These are phyloP conservation scores for Pelusios castaneus DNA, from an alignment of 2,113 vertebrate genomes.

Conservation along the genomic window DNA sequence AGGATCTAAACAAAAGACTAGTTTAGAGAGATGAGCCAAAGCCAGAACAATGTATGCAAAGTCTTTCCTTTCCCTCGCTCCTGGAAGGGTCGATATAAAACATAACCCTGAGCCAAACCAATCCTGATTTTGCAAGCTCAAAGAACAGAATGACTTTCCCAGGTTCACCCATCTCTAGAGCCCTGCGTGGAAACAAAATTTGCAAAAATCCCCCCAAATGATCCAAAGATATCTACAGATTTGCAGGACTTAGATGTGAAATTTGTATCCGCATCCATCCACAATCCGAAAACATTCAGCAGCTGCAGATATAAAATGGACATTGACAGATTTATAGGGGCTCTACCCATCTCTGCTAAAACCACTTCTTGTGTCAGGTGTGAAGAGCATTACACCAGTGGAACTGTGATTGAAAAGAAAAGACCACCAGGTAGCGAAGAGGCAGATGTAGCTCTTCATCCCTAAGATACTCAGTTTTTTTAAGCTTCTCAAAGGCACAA, in stretches of 20 bases:
- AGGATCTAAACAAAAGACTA: neutral
- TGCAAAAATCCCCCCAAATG: no score
- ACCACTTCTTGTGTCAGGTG: neutral
- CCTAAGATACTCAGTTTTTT: neutral
- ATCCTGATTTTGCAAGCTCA: neutral
- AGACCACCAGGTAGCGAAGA: neutral
- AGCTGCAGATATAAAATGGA: no score
- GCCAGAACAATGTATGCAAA: neutral
- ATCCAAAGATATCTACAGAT: no score
- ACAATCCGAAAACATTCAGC: no score
- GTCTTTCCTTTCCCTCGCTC: neutral
- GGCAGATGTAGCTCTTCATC: neutral
- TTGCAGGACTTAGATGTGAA: no score
- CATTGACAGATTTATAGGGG: no score
- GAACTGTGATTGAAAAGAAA: neutral
- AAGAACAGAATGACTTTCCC: neutral
- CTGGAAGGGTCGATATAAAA: neutral
- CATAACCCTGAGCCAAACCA: neutral
- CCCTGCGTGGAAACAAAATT: no score
- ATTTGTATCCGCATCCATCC: no score
- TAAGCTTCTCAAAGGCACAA: neutral
- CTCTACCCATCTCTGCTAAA: neutral
- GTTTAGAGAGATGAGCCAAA: neutral
- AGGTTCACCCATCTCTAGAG: neutral
- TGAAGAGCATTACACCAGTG: neutral